Evolutionary conservation across 2,113 vertebrate species (phyloP).

Genomic region (Poeciliopsis retropinna): DNA sequence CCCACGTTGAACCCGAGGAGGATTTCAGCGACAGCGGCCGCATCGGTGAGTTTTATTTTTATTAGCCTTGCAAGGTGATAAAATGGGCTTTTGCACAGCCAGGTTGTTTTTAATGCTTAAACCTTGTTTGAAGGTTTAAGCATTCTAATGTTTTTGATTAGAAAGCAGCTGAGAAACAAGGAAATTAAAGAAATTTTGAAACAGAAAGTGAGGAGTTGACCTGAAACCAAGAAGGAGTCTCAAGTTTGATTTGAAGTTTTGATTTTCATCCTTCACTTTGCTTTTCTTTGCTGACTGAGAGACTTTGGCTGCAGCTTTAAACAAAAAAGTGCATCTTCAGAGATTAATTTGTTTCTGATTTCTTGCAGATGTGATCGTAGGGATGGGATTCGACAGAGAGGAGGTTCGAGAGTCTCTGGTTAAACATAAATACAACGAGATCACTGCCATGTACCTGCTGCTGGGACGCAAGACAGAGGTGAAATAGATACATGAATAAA

Average conservation of each 20-base stretch:
- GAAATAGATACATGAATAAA: conserved; percentile 29
- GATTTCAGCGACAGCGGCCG: conserved; percentile 86
- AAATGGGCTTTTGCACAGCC: not conserved
- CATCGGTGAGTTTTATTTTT: conserved; percentile 67
- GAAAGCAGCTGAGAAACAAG: not conserved
- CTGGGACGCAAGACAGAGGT: conserved; percentile 88
- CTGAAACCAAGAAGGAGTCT: too few species aligned
- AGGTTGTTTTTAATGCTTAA: not conserved
- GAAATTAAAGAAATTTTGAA: not conserved
- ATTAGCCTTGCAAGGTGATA: not conserved
- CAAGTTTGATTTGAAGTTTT: too few species aligned
- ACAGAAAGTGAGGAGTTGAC: too few species aligned
- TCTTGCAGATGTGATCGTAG: conserved; percentile 90
- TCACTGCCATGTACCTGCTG: conserved; percentile 94
- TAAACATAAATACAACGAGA: conserved; percentile 91
- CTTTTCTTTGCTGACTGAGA: too few species aligned
- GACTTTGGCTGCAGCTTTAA: too few species aligned
- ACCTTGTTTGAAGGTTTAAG: not conserved
- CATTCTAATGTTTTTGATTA: not conserved
- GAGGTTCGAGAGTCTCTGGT: conserved; percentile 89
- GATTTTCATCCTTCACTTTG: too few species aligned
- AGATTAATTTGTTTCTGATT: not conserved
- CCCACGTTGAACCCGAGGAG: conserved; percentile 86
- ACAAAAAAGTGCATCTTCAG: too few species aligned
- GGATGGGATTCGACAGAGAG: conserved; percentile 92